Evolutionary conservation across 2,113 vertebrate genomes (phyloP).

Genomic region (Cheilinus undulatus): DNA sequence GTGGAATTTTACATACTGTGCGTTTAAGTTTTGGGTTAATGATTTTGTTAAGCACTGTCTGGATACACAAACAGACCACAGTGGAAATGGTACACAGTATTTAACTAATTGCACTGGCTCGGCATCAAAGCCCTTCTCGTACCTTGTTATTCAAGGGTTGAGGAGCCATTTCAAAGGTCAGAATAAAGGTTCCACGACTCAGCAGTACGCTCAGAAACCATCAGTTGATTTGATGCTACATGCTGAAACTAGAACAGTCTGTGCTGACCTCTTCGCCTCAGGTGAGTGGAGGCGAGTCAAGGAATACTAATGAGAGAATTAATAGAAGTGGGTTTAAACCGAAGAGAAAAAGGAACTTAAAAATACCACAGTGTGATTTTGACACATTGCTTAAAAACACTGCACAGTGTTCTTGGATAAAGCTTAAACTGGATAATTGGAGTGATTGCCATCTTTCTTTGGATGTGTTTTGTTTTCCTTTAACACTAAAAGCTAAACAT

Average conservation of each 20-base stretch:
- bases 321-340: slow-evolving; percentile 17
- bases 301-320: slow-evolving; percentile 57
- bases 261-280: slow-evolving; percentile 39
- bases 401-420: neutral
- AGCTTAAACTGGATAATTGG: neutral
- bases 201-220: slow-evolving; percentile 38
- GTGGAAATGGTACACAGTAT: neutral
- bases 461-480: slow-evolving; percentile 7
- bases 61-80: slow-evolving; percentile 1
- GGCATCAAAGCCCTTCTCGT: slow-evolving; percentile 1
- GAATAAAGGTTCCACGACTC: slow-evolving; percentile 18
- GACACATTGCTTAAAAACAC: neutral
- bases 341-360: slow-evolving; percentile 28
- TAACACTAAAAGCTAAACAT: neutral
- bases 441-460: neutral
- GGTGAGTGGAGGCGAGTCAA: slow-evolving; percentile 10
- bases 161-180: slow-evolving; percentile 40
- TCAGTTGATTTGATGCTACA: slow-evolving; percentile 2
- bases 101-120: neutral
- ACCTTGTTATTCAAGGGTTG: slow-evolving; percentile 21
- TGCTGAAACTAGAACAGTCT: slow-evolving; percentile 30
- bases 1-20: no score
- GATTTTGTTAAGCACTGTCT: neutral
- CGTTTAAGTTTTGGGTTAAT: no score
- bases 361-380: slow-evolving; percentile 10